Conservation (phyloP, 2,113 vertebrate species). For the Oncorhynchus gorbuscha region DNA sequence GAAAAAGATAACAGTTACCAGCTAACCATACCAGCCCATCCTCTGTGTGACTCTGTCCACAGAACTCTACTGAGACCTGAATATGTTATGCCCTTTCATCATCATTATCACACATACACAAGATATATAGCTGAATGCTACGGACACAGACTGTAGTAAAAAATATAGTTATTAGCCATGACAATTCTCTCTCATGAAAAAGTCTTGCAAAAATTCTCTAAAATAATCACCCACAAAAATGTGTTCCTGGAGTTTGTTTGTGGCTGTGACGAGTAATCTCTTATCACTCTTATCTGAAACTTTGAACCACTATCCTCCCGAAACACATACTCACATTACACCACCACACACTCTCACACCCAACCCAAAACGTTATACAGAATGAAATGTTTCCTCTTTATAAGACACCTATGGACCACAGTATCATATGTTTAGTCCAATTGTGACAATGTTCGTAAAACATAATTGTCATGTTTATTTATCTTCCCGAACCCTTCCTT, state of each 20-base stretch:
- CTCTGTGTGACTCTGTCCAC: no score
- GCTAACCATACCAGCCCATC: not conserved
- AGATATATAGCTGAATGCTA: no score
- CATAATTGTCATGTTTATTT: no score
- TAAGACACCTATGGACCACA: not conserved
- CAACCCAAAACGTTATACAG: not conserved
- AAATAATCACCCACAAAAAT: not conserved
- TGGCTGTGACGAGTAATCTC: not conserved
- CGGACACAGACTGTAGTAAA: no score
- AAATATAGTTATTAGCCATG: not conserved
- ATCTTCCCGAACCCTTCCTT: no score
- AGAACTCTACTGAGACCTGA: no score
- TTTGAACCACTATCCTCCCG: not conserved
- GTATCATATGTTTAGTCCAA: no score
- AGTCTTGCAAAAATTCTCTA: not conserved
- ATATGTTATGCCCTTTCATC: no score
- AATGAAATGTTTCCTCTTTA: no score
- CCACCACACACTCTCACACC: not conserved
- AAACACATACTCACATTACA: not conserved
- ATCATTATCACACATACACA: no score
- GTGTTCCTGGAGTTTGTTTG: not conserved
- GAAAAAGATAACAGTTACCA: not conserved
- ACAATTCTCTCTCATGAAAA: not conserved
- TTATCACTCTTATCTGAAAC: not conserved
- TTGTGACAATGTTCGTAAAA: no score